Percentiles rank a stretch among this genome's conserved stretches.
These are phyloP conservation scores for Hydrolagus affinis DNA, from an alignment of 2,113 vertebrate species.

Conservation along the genomic window DNA sequence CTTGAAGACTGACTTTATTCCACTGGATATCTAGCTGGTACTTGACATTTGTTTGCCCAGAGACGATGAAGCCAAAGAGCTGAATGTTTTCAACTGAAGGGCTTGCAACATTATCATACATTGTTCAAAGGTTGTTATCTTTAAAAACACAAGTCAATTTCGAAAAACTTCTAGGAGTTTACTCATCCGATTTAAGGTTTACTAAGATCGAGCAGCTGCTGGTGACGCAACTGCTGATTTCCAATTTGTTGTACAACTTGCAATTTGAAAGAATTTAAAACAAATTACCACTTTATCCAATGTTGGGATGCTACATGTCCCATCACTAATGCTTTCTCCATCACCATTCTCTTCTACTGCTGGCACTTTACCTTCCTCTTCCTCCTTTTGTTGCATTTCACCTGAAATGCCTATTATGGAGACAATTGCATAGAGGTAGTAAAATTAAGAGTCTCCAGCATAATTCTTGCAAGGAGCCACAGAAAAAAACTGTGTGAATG, in stretches of 20 bases:
- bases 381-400: conserved; percentile 62
- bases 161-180: background rate
- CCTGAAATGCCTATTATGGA: conserved; percentile 65
- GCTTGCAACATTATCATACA: background rate
- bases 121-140: background rate
- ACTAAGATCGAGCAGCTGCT: background rate
- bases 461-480: background rate
- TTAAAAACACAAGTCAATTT: background rate
- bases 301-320: conserved; percentile 25
- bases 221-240: background rate
- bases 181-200: background rate
- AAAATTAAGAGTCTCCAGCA: background rate
- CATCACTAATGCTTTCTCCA: conserved; percentile 30
- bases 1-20: no score
- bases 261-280: background rate
- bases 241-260: background rate
- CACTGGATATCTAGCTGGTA: no score
- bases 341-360: conserved; percentile 40
- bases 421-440: conserved; percentile 29
- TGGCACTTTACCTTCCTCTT: conserved; percentile 55
- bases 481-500: background rate
- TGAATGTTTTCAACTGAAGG: no score
- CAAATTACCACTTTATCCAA: conserved; percentile 26
- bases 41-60: no score
- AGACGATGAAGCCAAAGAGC: background rate